These are phyloP conservation scores for Gonioctena quinquepunctata DNA, from an alignment of 1,140 invertebrate species.

Conservation along the genomic window DNA sequence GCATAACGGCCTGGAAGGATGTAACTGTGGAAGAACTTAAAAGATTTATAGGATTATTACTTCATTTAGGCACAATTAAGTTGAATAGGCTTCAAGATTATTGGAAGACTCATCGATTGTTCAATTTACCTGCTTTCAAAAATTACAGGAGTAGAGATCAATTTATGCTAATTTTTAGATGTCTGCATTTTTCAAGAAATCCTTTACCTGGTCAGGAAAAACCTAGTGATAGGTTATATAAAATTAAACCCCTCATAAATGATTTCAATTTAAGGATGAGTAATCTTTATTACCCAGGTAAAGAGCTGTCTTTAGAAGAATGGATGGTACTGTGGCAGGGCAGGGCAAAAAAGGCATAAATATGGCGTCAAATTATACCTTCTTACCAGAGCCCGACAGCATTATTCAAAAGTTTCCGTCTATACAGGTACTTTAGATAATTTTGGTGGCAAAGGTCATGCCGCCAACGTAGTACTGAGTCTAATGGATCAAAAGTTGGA, in stretches of 20 bases:
- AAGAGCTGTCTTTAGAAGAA: slow-evolving; percentile 39
- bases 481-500: slow-evolving; percentile 39
- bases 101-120: slow-evolving; percentile 35
- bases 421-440: slow-evolving; percentile 25
- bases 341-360: slow-evolving; percentile 19
- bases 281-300: slow-evolving; percentile 29
- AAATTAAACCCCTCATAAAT: slow-evolving; percentile 32
- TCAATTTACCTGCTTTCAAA: slow-evolving; percentile 27
- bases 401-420: slow-evolving; percentile 18
- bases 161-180: slow-evolving; percentile 39
- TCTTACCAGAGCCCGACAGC: slow-evolving; percentile 22
- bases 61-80: slow-evolving; percentile 32
- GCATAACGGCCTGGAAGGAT: slow-evolving; percentile 31
- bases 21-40: slow-evolving; percentile 31
- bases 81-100: slow-evolving; percentile 37
- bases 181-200: slow-evolving; percentile 30
- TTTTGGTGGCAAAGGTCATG: slow-evolving; percentile 24
- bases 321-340: slow-evolving; percentile 36
- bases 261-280: slow-evolving; percentile 42
- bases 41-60: slow-evolving; percentile 32
- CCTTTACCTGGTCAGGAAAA: neutral
- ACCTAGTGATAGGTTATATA: slow-evolving; percentile 21
- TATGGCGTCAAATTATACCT: slow-evolving; percentile 28
- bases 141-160: slow-evolving; percentile 35
- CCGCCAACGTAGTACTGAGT: slow-evolving; percentile 24